phyloP scores from a whole-genome alignment of 2,888 invertebrate species.

The Notodonta ziczac region DNA sequence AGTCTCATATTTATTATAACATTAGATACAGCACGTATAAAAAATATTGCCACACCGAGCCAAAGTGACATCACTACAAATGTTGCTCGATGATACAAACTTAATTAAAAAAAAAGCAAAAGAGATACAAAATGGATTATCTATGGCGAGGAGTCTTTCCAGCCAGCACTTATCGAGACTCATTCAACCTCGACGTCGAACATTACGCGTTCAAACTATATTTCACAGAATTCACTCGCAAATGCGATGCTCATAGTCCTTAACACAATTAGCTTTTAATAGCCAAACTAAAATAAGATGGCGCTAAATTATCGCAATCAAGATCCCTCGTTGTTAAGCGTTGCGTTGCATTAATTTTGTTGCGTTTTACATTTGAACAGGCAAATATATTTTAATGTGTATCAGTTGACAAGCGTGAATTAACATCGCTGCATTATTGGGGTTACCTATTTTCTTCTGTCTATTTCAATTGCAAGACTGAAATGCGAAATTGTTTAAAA shows the following conservation, averaged over 20 bases:
- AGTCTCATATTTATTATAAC: too few relatives aligned
- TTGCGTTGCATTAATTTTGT: constrained; percentile 46
- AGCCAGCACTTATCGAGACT: constrained; percentile 8
- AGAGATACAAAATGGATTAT: neutral
- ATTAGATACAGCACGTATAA: too few relatives aligned
- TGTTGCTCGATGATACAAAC: neutral
- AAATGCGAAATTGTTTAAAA: neutral
- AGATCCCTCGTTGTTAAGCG: constrained; percentile 49
- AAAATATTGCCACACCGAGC: too few relatives aligned
- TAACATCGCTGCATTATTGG: constrained; percentile 30
- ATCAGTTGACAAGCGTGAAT: constrained; percentile 38
- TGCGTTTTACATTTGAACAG: constrained; percentile 39
- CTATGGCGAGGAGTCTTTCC: neutral
- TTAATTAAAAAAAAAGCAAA: too few relatives aligned
- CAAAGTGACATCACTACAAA: too few relatives aligned
- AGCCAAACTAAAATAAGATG: constrained; percentile 68
- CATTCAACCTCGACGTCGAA: constrained; percentile 13
- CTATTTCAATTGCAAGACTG: neutral
- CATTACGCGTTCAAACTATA: constrained; percentile 22
- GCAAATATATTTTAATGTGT: constrained; percentile 40
- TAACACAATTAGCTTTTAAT: constrained; percentile 73
- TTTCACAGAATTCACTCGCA: constrained; percentile 26
- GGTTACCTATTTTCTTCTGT: constrained; percentile 35
- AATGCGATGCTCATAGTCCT: constrained; percentile 54
- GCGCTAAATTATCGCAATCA: constrained; percentile 69